phyloP scores from a whole-genome alignment of 2,113 vertebrate species.

The Grus americana region DNA sequence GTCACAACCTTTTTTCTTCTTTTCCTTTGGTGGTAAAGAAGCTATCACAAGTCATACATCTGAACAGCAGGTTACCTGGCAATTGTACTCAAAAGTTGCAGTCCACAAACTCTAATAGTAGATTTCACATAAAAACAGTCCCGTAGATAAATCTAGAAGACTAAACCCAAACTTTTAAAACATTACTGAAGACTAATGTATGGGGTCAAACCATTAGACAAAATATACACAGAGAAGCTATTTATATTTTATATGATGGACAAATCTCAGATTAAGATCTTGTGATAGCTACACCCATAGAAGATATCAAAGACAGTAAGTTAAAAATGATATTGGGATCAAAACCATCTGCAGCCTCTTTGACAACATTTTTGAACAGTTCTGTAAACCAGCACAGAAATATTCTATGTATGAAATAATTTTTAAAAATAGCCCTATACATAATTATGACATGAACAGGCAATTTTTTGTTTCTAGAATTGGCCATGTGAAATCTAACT shows the following conservation, averaged over 20 bases:
- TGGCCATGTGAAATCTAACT: background rate
- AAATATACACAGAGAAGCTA: background rate
- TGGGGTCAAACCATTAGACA: background rate
- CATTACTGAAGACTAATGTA: background rate
- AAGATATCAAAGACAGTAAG: background rate
- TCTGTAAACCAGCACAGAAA: background rate
- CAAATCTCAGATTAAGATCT: background rate
- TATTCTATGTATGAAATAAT: background rate
- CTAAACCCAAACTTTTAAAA: background rate
- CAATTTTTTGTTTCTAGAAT: background rate
- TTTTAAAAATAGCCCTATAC: background rate
- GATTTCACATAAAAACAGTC: background rate
- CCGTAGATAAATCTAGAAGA: background rate
- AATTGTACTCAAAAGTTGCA: background rate
- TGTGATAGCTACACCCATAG: background rate
- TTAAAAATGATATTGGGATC: background rate
- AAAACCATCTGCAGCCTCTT: background rate
- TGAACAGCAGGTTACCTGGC: background rate
- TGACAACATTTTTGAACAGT: background rate
- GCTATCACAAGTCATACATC: background rate
- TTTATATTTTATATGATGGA: background rate
- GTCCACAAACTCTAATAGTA: background rate
- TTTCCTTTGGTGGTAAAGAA: background rate
- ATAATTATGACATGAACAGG: background rate
- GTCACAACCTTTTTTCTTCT: background rate